Base-by-base conservation (phyloP, 2,113 vertebrate species). In the Oryzias curvinotus region DNA sequence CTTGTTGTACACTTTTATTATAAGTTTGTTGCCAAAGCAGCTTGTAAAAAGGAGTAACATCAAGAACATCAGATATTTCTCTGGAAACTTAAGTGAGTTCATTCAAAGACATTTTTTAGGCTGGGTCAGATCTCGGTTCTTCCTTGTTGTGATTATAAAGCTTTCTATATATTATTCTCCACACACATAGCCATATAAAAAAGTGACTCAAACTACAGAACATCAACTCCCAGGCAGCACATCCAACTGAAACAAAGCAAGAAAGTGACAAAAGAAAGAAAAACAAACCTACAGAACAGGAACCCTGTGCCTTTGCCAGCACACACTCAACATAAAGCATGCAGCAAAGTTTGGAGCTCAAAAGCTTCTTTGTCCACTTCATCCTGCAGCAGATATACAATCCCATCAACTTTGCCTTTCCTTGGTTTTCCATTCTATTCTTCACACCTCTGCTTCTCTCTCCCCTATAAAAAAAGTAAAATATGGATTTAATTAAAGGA, bases 331-430 rank as follows among this genome's bases (percentile, higher is more conserved):
- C 43, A 49, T 21, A 5, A 47, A 28, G 0, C 52, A 44, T 14
- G 43, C 19, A 25, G 41, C 26, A 18, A 53, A 52, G 57, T 53
- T 50, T 30, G 58, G 41, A 47, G 42, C 67, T 69, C 53, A 62
- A 45, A 59, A 64, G 54, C 52, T 62, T 75, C 52, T 77, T 73
- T 48, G 55, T 83, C 78, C 66, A 71, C 57, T 41, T 70, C 57
- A 42, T 43, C 57, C 53, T 69, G 52, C 47, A 45, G 50, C 65
- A 45, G 57, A 64, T 69, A 58, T 55, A 23, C 26, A 50, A 47
- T 41, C 28, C 53, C 28, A 52, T 45, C 23, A 26, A 19, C 50
- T 25, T 16, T 5, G 59, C 21, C 21, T 26, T 47, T 55, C 17
- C 42, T 45, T 21, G 14, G 2, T 26, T 53, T 62, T 49, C n/a